Base-by-base conservation (phyloP, 2,888 invertebrate species). In the Eretmocerus hayati region DNA sequence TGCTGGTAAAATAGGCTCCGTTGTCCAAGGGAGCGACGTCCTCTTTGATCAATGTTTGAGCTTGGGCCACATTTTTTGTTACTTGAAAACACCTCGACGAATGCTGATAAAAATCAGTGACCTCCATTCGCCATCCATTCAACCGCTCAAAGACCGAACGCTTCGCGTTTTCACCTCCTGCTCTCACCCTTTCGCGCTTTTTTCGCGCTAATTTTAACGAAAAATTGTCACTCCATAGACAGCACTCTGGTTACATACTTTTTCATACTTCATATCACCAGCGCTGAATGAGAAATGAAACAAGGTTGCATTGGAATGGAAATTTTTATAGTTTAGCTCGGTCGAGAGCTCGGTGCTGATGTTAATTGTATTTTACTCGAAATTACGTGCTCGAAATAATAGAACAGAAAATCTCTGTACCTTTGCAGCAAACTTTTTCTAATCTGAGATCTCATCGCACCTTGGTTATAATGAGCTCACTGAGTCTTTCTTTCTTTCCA, bases 51-150 rank as follows among this genome's bases (percentile, higher is more conserved):
- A 13, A 5, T 16, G 3, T 26, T 16, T 19, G 31, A 41, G 41
- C 20, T 31, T 20, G 31, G 31, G n/a, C 30, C 31, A n/a, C 19
- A 31, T 41, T 31, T 41, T 41, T 41, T 31, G 30, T 31, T 30
- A 18, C 9, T 30, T n/a, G 40, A 30, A 40, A 40, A 26, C 30
- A 40, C 30, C 19, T 37, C 13, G 6, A 20, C 21, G 19, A 37
- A 37, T 13, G n/a, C 1, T 19, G 44, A 44, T 44, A 31, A 20
- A 11, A 30, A 44, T 44, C 44, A 23, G 6, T 18, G 44, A 44
- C 44, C 44, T 37, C 18, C 30, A 44, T 44, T 37, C 30, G 16
- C 36, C 19, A 11, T 20, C 20, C 42, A 23, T 35, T 43, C 35
- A 22, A 9, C 11, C 8, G 42, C 16, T 16, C 26, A 16, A 18